Evolutionary conservation across 2,888 invertebrate genomes (phyloP).

Genomic region (Drosophila colorata): DNA sequence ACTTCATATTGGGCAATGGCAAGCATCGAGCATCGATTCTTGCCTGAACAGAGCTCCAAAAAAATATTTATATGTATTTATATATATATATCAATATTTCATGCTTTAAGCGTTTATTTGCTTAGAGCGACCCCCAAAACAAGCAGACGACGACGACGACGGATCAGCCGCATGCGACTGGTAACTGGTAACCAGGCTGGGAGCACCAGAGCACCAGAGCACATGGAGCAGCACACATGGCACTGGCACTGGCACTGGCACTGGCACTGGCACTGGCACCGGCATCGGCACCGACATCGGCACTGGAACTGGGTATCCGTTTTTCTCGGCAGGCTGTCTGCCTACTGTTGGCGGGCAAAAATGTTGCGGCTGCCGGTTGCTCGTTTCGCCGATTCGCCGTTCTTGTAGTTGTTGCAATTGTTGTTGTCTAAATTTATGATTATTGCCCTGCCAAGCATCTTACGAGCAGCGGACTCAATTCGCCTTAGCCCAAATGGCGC

Average conservation of each 20-base stretch:
- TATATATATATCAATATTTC: constrained; percentile 68
- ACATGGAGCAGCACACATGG: constrained; percentile 28
- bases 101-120: constrained; percentile 79
- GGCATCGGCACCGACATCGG: constrained; percentile 3
- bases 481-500: constrained; percentile 72
- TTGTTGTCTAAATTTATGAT: constrained; percentile 81
- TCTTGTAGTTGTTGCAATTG: constrained; percentile 47
- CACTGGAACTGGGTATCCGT: constrained; percentile 42
- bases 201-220: constrained; percentile 33
- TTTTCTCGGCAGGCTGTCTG: constrained; percentile 58
- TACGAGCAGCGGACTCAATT: constrained; percentile 79
- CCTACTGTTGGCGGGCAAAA: constrained; percentile 68
- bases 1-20: constrained; percentile 73
- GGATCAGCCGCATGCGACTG: constrained; percentile 39
- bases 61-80: background rate
- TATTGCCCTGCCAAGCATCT: constrained; percentile 80
- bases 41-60: constrained; percentile 45
- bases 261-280: constrained; percentile 3
- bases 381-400: constrained; percentile 20
- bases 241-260: constrained; percentile 15
- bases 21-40: constrained; percentile 61
- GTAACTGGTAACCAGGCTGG: constrained; percentile 37
- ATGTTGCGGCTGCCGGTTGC: constrained; percentile 71
- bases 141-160: constrained; percentile 53
- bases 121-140: constrained; percentile 79